Percentiles rank a stretch among this genome's conserved stretches.
Conservation (phyloP, 2,888 invertebrate species). For the Cephus rjabovi region DNA sequence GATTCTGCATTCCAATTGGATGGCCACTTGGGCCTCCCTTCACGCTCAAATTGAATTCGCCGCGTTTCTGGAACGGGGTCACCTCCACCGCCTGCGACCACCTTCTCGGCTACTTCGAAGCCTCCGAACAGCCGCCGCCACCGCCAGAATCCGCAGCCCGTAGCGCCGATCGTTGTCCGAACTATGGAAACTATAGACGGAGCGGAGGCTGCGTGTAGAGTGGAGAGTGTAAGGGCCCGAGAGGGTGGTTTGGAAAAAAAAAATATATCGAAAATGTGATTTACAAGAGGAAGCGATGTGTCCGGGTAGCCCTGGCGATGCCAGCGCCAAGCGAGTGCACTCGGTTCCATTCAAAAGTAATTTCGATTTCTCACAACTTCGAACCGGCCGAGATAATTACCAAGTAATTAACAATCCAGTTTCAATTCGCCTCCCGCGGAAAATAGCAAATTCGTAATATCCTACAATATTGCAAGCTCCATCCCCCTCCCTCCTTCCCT, state of each 20-base stretch:
- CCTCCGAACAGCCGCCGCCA: background rate
- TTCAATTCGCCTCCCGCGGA: conserved; percentile 63
- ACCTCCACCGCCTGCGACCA: conserved; percentile 8
- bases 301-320: background rate
- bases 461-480: conserved; percentile 63
- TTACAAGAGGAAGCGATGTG: background rate
- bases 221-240: background rate
- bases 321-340: background rate
- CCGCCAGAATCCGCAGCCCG: background rate
- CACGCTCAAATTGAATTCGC: conserved; percentile 5
- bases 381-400: conserved; percentile 62
- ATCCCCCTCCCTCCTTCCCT: background rate
- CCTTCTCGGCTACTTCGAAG: conserved; percentile 15
- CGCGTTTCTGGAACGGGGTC: conserved; percentile 9
- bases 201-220: background rate
- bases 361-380: conserved; percentile 60
- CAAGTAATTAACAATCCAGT: conserved; percentile 66
- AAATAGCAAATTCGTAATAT: conserved; percentile 68
- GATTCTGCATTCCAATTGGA: conserved; percentile 66
- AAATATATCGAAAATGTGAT: background rate
- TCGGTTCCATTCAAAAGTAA: conserved; percentile 46
- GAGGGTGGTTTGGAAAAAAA: background rate
- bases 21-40: conserved; percentile 68
- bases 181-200: background rate
- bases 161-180: background rate